These are phyloP conservation scores for Lophochroa leadbeateri DNA, from an alignment of 2,113 vertebrate species.

Conservation along the genomic window DNA sequence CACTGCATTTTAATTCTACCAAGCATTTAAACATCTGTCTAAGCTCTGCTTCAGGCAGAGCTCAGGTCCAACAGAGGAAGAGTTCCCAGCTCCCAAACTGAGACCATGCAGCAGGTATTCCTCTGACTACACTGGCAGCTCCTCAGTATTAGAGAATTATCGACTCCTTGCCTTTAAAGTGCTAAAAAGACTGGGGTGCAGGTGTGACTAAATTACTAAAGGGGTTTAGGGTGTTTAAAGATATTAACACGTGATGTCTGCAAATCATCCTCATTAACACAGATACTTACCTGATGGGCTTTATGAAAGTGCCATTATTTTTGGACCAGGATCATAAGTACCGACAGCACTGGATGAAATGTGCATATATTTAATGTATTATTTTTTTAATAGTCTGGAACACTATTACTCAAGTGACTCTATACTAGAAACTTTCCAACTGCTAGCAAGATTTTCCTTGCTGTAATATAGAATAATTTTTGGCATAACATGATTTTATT, in stretches of 20 bases:
- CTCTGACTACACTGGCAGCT: fast-evolving
- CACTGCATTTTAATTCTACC: neutral
- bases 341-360: neutral
- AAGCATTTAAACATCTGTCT: neutral
- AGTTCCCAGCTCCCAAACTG: neutral
- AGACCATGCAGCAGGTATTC: neutral
- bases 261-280: neutral
- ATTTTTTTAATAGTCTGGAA: neutral
- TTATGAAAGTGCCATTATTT: neutral
- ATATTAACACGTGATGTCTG: neutral
- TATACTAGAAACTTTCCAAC: conserved; percentile 2
- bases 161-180: neutral
- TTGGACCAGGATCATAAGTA: neutral
- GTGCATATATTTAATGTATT: neutral
- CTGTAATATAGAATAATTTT: neutral
- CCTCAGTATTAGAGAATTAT: neutral
- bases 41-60: neutral
- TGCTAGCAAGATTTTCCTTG: neutral
- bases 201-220: neutral
- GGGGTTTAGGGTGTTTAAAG: neutral
- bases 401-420: neutral
- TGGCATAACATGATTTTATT: conserved; percentile 3
- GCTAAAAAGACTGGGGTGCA: neutral
- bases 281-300: neutral
- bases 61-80: neutral